Conservation (phyloP, 2,888 invertebrate species). For the Cryptus armator region DNA sequence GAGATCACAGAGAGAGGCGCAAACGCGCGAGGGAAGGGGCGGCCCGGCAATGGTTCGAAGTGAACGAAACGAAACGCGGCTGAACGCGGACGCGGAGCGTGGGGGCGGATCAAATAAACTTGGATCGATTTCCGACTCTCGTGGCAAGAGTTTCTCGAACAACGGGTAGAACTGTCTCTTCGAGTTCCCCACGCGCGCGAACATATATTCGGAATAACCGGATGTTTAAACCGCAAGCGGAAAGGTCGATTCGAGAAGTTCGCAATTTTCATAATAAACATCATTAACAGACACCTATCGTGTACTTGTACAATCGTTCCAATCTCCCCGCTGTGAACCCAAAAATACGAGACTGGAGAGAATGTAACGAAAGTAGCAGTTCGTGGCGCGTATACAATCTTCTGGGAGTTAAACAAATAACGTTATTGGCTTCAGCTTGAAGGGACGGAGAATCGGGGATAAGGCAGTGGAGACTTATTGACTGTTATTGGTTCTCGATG, state of each 20-base stretch:
- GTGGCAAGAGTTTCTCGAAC: constrained; percentile 59
- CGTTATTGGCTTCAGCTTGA: not conserved
- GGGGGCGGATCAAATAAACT: constrained; percentile 64
- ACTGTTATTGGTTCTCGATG: not conserved
- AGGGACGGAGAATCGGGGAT: not conserved
- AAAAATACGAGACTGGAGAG: not conserved
- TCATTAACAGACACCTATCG: not conserved
- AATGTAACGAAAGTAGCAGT: not conserved
- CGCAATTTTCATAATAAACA: constrained; percentile 21
- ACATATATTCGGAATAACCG: constrained; percentile 31
- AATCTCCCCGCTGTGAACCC: not conserved
- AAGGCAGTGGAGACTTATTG: not conserved
- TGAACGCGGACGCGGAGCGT: not conserved
- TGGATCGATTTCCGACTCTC: constrained; percentile 65
- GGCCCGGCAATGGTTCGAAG: not conserved
- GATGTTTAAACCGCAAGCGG: constrained; percentile 52
- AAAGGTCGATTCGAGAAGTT: constrained; percentile 11
- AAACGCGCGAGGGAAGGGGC: not conserved
- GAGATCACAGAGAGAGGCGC: constrained; percentile 44
- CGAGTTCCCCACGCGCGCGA: not conserved
- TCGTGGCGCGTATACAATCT: not conserved
- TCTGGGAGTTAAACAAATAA: constrained; percentile 13
- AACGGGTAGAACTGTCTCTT: constrained; percentile 61
- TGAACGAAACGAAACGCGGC: constrained; percentile 25
- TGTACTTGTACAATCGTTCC: not conserved